Conservation (phyloP, 2,113 vertebrate species). For the Chloebia gouldiae region DNA sequence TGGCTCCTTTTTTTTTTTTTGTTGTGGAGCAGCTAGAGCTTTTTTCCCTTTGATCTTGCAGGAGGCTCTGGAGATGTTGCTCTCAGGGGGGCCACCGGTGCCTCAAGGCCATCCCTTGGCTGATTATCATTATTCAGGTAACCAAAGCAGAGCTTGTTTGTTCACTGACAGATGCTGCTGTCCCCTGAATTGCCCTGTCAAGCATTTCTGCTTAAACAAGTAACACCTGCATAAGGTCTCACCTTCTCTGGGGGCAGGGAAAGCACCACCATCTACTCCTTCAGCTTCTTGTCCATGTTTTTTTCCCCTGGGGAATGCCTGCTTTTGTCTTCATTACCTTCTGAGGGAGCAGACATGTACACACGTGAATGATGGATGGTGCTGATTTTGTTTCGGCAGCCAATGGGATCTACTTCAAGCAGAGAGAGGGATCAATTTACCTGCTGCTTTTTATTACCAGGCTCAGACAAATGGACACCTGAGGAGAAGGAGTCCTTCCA, state of each 20-base stretch:
- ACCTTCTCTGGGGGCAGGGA: background rate
- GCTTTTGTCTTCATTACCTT: background rate
- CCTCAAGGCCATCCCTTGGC: background rate
- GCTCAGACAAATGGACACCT: background rate
- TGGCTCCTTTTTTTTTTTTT: too few species aligned
- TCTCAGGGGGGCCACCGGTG: too few species aligned
- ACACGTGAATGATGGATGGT: background rate
- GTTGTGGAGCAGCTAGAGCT: too few species aligned
- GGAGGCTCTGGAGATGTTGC: too few species aligned
- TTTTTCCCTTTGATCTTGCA: too few species aligned
- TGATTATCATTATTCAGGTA: background rate
- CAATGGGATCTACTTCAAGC: background rate
- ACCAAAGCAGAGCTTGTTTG: background rate
- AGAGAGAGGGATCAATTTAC: background rate
- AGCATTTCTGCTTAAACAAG: background rate
- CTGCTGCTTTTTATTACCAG: background rate
- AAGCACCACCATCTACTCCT: background rate
- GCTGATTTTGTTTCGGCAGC: fast-evolving
- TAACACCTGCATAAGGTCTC: too few species aligned
- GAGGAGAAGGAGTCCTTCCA: background rate
- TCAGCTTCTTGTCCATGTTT: background rate
- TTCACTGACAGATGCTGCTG: background rate
- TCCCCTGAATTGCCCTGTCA: too few species aligned
- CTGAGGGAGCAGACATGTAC: background rate
- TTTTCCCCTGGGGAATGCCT: too few species aligned